Percentiles rank a stretch among this genome's conserved stretches.
These are phyloP conservation scores for Sebastiscus albofasciatus DNA, from an alignment of 2,797 vertebrate species.

Conservation along the genomic window DNA sequence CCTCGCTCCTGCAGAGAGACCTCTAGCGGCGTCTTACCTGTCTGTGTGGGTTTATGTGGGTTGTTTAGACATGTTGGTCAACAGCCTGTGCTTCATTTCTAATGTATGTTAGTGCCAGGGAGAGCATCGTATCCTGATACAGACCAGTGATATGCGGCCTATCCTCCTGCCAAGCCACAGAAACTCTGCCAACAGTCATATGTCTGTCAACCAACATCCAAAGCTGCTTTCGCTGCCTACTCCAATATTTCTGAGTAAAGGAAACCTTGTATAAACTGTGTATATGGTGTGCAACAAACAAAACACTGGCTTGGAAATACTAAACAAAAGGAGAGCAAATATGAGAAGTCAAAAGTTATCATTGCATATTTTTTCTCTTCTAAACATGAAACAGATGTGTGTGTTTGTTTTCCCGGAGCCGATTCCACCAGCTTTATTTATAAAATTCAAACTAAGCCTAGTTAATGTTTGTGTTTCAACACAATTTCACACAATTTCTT, in stretches of 20 bases:
- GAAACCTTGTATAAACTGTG: constrained; percentile 18
- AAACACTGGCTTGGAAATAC: constrained; percentile 15
- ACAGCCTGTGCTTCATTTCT: constrained; percentile 17
- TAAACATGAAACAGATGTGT: neutral
- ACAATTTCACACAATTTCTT: neutral
- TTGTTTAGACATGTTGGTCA: constrained; percentile 9
- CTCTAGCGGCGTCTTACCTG: constrained; percentile 17
- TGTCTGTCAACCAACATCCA: constrained; percentile 25
- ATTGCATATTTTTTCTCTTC: neutral
- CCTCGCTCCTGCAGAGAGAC: constrained; percentile 28
- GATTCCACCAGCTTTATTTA: neutral
- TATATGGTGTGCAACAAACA: constrained; percentile 15
- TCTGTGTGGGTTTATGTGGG: neutral
- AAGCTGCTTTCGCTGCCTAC: constrained; percentile 3
- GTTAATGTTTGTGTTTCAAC: neutral
- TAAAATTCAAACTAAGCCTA: neutral
- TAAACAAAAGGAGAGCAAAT: constrained; percentile 18
- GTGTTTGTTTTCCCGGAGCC: neutral
- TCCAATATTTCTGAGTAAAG: constrained; percentile 42
- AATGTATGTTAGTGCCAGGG: constrained; percentile 17
- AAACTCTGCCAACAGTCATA: constrained; percentile 17
- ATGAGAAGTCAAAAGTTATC: neutral
- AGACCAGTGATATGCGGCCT: constrained; percentile 11
- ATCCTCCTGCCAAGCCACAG: constrained; percentile 31
- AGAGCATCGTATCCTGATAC: neutral